phyloP scores from a whole-genome alignment of 2,888 invertebrate genomes.

The Myopa tessellatipennis region DNA sequence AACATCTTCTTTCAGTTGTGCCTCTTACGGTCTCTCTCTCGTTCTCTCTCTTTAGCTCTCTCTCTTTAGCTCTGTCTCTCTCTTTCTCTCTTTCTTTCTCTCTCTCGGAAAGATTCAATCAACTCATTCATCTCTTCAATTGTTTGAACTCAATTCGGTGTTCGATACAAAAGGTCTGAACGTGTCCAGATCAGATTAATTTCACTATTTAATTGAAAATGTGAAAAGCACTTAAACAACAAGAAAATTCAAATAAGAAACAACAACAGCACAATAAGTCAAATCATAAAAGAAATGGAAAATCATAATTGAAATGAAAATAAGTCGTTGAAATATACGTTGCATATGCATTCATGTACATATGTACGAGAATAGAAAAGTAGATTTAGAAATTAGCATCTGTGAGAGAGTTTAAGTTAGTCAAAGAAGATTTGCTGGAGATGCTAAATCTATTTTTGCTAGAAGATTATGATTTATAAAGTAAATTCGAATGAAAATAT shows the following conservation, averaged over 20 bases:
- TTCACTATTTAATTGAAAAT: slow-evolving; percentile 25
- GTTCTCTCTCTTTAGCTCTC: too few relatives aligned
- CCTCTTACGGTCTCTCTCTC: too few relatives aligned
- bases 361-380: background rate
- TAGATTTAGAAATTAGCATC: background rate
- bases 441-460: background rate
- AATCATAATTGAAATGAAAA: background rate
- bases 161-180: background rate
- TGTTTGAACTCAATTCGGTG: background rate
- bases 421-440: background rate
- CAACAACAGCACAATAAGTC: background rate
- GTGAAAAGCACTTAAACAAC: background rate
- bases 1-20: too few relatives aligned
- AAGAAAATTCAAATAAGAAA: background rate
- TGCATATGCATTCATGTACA: too few relatives aligned
- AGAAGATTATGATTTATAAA: background rate
- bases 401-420: background rate
- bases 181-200: slow-evolving; percentile 8
- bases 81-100: too few relatives aligned
- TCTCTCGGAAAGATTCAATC: too few relatives aligned
- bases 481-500: too few relatives aligned
- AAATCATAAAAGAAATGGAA: background rate
- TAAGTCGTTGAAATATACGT: background rate
- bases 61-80: too few relatives aligned
- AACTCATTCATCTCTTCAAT: background rate